A percentile compares a stretch with the other conserved stretches of the same genome.
phyloP scores from a whole-genome alignment of 2,797 vertebrate genomes.

The Rhynchonycteris naso region DNA sequence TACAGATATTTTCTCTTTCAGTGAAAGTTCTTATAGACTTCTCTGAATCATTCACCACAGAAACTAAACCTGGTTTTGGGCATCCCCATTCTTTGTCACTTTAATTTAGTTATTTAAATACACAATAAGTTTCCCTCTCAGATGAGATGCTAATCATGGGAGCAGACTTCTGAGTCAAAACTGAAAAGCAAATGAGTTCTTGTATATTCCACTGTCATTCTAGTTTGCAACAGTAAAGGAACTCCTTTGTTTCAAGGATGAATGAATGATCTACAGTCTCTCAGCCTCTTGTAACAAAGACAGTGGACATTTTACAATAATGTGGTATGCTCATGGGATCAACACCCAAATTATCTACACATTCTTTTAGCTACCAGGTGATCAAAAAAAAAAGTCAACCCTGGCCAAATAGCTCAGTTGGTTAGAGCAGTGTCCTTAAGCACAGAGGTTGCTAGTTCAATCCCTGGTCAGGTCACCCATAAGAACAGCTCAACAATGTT shows the following conservation, averaged over 20 bases:
- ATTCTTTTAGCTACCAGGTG: neutral
- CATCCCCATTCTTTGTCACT: slow-evolving; percentile 78
- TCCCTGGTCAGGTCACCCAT: no score
- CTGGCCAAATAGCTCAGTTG: no score
- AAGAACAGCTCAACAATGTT: no score
- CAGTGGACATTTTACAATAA: neutral
- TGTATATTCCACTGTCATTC: neutral
- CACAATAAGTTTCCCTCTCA: slow-evolving; percentile 69
- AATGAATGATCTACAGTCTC: neutral
- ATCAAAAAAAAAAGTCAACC: neutral
- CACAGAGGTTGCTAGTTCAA: no score
- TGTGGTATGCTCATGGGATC: neutral
- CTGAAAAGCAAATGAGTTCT: slow-evolving; percentile 81
- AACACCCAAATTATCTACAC: neutral
- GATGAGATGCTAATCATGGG: slow-evolving; percentile 63
- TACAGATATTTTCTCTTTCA: slow-evolving; percentile 64
- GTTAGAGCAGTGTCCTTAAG: no score
- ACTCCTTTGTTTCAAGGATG: slow-evolving; percentile 29
- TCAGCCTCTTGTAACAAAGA: neutral
- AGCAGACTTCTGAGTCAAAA: slow-evolving; percentile 71
- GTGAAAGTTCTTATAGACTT: slow-evolving; percentile 62
- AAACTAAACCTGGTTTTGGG: slow-evolving; percentile 68
- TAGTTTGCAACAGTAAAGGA: neutral
- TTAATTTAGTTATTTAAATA: slow-evolving; percentile 74
- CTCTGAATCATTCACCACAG: slow-evolving; percentile 62